Percentiles rank a stretch among this genome's conserved stretches.
Conservation (phyloP, 2,113 vertebrate species). For the Gallinago undulata region DNA sequence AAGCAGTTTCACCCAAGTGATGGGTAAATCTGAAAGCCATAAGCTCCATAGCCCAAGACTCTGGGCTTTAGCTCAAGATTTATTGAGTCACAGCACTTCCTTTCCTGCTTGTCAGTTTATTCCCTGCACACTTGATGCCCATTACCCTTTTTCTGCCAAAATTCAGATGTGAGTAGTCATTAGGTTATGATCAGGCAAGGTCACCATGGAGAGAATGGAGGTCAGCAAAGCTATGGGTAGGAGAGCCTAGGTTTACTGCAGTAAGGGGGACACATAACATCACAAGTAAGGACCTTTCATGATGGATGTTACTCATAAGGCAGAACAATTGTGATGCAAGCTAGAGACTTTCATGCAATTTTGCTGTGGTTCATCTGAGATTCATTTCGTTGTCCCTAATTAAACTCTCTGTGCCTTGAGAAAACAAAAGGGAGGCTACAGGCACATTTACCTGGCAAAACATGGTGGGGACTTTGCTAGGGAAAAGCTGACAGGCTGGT, state of each 20-base stretch:
- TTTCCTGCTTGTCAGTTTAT: background rate
- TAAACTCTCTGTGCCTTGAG: background rate
- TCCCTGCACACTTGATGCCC: accelerated
- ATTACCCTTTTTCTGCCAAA: background rate
- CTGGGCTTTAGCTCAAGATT: background rate
- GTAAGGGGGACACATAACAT: background rate
- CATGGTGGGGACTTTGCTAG: background rate
- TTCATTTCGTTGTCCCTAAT: background rate
- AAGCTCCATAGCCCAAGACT: background rate
- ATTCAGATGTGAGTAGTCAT: too few relatives aligned
- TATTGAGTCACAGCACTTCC: background rate
- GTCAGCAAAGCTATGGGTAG: background rate
- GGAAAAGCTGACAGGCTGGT: background rate
- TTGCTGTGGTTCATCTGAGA: background rate
- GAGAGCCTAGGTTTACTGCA: background rate
- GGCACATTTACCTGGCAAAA: background rate
- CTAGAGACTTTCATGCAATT: background rate
- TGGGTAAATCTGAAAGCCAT: background rate
- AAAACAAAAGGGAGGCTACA: background rate
- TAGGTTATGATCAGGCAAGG: background rate
- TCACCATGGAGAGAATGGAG: background rate
- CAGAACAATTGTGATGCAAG: background rate
- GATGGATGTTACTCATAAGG: background rate
- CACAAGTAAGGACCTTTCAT: background rate
- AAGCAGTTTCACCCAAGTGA: background rate